Evolutionary conservation across 92 coral and sea anemone species (phyloP), one percentile per base, ranked within the genome.

Genomic region (Phymanthus crucifer): DNA sequence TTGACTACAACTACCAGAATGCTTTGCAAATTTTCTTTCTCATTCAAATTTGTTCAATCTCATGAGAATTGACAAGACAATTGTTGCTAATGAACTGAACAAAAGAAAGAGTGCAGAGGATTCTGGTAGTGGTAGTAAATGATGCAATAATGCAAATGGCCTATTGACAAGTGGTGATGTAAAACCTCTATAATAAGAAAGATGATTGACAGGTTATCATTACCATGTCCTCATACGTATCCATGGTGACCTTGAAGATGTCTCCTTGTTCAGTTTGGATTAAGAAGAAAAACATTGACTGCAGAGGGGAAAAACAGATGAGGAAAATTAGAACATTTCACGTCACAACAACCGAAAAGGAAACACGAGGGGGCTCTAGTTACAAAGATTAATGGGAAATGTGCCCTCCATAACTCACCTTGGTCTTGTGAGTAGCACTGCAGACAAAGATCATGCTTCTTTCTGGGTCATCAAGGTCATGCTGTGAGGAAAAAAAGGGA

Each of bases 251-350:
- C 78, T 95, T 96, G 83, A 96, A 96, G 46, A 96, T 86, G 74
- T 96, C 99, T 23, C 99, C 99, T 85, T 96, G 99, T 74, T 96
- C 99, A 18, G 99, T 96, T 96, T 96, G 99, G 58, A 96, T 77
- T 78, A 96, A 76, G 84, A 96, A 96, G 94, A 96, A 96, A 81
- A 96, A 96, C 99, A 95, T 95, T 26, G 99, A 95, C 99, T 95
- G 84, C 61, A 78, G 78, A 32, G 68, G 11, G n/a, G n/a, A 84
- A 50, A 73, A 57, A 43, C 10, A 6, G 13, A 5, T 43, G 10
- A 9, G 9, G 32, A 68, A 68, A 68, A 54, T 54, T 54, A 54
- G 26, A 54, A 4, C 23, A 23, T 9, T 4, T n/a, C n/a, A n/a
- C n/a, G n/a, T n/a, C 57, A 50, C 57, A 50, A 3, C 10, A 4